phyloP scores from a whole-genome alignment of 2,113 vertebrate species.

The Proteles cristata region DNA sequence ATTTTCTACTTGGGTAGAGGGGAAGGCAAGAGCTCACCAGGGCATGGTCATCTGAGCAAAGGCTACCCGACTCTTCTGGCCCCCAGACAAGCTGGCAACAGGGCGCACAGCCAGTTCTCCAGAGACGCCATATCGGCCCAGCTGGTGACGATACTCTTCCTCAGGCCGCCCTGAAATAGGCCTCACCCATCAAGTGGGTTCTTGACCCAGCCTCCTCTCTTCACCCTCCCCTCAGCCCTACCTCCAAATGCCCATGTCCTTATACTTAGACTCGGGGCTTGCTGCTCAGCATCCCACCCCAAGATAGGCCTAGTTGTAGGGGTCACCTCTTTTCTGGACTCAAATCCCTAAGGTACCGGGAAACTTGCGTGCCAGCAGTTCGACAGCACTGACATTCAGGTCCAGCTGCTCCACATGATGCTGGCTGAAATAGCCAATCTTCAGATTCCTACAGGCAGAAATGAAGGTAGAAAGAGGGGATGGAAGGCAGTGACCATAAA shows the following conservation, averaged over 20 bases:
- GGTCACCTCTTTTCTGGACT: not conserved
- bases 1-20: not conserved
- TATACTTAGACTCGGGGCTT: not conserved
- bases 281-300: not conserved
- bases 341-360: slow-evolving; percentile 88
- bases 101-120: slow-evolving; percentile 95
- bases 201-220: not conserved
- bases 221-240: not conserved
- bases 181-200: not conserved
- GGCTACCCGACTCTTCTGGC: slow-evolving; percentile 98
- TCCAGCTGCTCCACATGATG: slow-evolving; percentile 99
- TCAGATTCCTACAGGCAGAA: slow-evolving; percentile 91
- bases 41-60: slow-evolving; percentile 99
- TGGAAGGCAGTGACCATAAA: not conserved
- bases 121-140: slow-evolving; percentile 96
- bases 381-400: slow-evolving; percentile 95
- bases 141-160: slow-evolving; percentile 98
- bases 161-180: slow-evolving; percentile 91
- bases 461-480: not conserved
- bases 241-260: not conserved
- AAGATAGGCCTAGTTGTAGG: not conserved
- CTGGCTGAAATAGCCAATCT: slow-evolving; percentile 98
- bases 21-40: slow-evolving; percentile 87
- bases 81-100: slow-evolving; percentile 96
- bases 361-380: slow-evolving; percentile 95